Conservation (phyloP, 2,797 vertebrate species). For the Trematomus bernacchii region DNA sequence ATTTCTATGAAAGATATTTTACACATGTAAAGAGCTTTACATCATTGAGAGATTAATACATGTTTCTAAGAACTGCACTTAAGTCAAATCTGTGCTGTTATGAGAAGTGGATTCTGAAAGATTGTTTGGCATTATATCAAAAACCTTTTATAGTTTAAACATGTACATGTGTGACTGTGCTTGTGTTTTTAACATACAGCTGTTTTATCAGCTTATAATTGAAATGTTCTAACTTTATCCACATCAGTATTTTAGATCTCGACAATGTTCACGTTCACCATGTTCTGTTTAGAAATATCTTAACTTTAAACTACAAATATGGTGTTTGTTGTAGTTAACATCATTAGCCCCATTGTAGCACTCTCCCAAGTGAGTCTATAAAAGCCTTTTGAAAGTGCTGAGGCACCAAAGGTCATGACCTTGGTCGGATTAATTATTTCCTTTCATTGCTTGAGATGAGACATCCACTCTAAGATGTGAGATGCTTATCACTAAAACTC, state of each 20-base stretch:
- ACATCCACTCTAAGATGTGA: neutral
- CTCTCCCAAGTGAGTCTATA: slow-evolving; percentile 9
- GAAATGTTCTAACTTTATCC: neutral
- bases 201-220: neutral
- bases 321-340: neutral
- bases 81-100: slow-evolving; percentile 50
- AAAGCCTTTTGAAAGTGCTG: slow-evolving; percentile 15
- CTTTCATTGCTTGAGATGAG: neutral
- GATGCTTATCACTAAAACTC: neutral
- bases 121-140: neutral
- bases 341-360: slow-evolving; percentile 1
- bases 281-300: neutral
- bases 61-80: slow-evolving; percentile 67
- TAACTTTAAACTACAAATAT: neutral
- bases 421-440: neutral
- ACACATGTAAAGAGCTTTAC: slow-evolving; percentile 67
- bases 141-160: neutral
- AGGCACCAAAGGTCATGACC: slow-evolving; percentile 21
- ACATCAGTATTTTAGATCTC: neutral
- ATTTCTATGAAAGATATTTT: slow-evolving; percentile 62
- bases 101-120: neutral
- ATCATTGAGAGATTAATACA: slow-evolving; percentile 70
- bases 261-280: neutral
- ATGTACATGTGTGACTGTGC: too few relatives aligned
- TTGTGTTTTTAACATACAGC: too few relatives aligned